Evolutionary conservation across 2,113 vertebrate species (phyloP).

Genomic region (Tyrannus savana): DNA sequence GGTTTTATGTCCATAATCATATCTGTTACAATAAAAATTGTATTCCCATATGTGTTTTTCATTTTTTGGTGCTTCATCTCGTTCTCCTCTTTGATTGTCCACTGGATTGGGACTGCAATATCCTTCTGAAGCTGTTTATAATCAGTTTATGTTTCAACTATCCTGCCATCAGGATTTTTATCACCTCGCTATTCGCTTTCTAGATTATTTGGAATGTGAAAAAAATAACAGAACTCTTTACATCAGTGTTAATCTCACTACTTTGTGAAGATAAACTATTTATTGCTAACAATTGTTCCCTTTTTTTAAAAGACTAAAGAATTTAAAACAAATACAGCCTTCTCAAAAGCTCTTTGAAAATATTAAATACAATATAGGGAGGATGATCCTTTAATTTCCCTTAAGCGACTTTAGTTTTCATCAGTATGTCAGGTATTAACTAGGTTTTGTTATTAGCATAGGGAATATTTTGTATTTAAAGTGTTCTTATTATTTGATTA

Average conservation of each 20-base stretch:
- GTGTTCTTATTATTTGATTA: not conserved
- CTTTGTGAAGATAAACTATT: not conserved
- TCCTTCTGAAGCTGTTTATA: not conserved
- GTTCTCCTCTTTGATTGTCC: not conserved
- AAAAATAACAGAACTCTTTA: not conserved
- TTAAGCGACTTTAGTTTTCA: not conserved
- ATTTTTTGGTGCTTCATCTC: not conserved
- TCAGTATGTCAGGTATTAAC: not conserved
- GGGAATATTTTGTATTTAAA: not conserved
- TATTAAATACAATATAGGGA: not conserved
- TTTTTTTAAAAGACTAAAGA: not conserved
- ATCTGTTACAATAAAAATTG: not conserved
- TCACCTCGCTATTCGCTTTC: not conserved
- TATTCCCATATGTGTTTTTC: not conserved
- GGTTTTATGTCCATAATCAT: not conserved
- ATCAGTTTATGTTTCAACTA: not conserved
- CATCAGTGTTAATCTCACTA: not conserved
- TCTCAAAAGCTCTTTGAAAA: not conserved
- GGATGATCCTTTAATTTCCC: not conserved
- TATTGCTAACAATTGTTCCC: not conserved
- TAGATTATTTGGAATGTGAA: not conserved
- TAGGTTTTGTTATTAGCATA: not conserved
- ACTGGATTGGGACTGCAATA: not conserved
- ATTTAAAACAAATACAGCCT: not conserved
- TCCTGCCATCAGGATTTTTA: not conserved